Evolutionary conservation across 30 jellyfish, hydroid and myxozoan genomes (phyloP).

Genomic region (Turritopsis dohrnii): DNA sequence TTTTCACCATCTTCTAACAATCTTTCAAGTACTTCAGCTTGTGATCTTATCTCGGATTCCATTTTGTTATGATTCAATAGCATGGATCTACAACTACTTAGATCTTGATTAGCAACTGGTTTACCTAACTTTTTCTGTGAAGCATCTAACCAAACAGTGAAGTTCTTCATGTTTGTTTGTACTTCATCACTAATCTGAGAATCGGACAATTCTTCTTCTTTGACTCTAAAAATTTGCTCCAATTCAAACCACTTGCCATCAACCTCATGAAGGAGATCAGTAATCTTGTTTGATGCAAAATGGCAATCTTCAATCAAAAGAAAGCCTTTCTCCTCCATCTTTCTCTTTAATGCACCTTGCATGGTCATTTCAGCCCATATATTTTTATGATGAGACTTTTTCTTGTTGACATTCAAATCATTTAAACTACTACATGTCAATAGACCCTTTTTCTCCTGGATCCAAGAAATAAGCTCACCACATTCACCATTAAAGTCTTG

Average conservation of each 20-base stretch:
- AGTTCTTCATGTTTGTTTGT: constrained; percentile 30
- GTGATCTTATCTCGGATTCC: not conserved
- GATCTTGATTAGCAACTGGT: constrained; percentile 39
- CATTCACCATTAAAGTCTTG: not conserved
- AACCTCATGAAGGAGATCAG: constrained; percentile 35
- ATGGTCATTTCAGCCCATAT: constrained; percentile 61
- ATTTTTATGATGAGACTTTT: constrained; percentile 53
- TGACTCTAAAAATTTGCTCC: constrained; percentile 21
- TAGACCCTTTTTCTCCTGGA: constrained; percentile 49
- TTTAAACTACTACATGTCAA: constrained; percentile 39
- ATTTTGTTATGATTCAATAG: constrained; percentile 38
- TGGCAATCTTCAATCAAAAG: constrained; percentile 30
- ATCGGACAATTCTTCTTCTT: constrained; percentile 36
- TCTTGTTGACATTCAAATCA: constrained; percentile 41
- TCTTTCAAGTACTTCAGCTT: not conserved
- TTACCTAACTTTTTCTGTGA: constrained; percentile 24
- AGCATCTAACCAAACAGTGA: constrained; percentile 57
- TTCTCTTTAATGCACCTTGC: constrained; percentile 7
- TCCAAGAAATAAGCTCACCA: constrained; percentile 58
- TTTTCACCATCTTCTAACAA: not conserved
- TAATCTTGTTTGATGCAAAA: constrained; percentile 35
- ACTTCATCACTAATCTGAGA: constrained; percentile 45
- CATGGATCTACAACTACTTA: constrained; percentile 35
- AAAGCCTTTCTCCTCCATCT: not conserved
- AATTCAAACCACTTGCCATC: constrained; percentile 57